Base-by-base conservation (phyloP, 2,888 invertebrate species). In the Phortica magna region DNA sequence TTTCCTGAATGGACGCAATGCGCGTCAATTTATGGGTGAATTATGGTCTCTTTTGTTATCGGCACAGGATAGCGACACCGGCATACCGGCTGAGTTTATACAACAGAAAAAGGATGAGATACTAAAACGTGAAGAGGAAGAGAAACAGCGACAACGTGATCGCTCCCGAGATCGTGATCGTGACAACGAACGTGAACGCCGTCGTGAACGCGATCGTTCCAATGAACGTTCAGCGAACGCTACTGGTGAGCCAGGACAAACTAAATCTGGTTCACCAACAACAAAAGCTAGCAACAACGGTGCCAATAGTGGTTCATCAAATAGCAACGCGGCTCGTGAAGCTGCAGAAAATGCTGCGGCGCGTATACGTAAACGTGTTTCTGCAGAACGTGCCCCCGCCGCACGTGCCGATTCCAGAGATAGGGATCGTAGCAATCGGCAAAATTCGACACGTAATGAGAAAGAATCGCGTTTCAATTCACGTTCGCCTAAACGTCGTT, bases 101-200 rank as follows among this genome's bases (percentile, higher is more conserved):
- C 98, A 99, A 91, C 96, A 97, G 92, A 99, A 99, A 92, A 98
- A 99, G 91, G 98, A 98, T 91, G 99, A 99, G 92, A 96, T 99
- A 84, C 95, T 97, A 89, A 97, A 96, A 90, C 94, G 96, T 90
- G 95, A 92, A 78, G 92, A 92, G 80, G 91, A 92, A 79, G 91
- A 89, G 64, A 83, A 84, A 76, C 83, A 79, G 55, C 84, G 90
- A 7, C 86, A 89, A n/a, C 78, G 81, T 74, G 81, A 82, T 64
- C 83, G 91, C 31, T 92, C 93, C 22, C 92, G 93, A 6, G 83
- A 88, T 9, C 78, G 81, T 42, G 77, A 91, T 92, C 84, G 81
- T 90, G 83, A 82, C 83, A 90, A 14, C 89, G 84, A 79, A 74
- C 83, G 90, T n/a, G 79, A 77, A 57, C 77, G 86, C 39, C 73